These are phyloP conservation scores for Actinia tenebrosa DNA, from an alignment of 64 coral and sea anemone species.

Conservation along the genomic window DNA sequence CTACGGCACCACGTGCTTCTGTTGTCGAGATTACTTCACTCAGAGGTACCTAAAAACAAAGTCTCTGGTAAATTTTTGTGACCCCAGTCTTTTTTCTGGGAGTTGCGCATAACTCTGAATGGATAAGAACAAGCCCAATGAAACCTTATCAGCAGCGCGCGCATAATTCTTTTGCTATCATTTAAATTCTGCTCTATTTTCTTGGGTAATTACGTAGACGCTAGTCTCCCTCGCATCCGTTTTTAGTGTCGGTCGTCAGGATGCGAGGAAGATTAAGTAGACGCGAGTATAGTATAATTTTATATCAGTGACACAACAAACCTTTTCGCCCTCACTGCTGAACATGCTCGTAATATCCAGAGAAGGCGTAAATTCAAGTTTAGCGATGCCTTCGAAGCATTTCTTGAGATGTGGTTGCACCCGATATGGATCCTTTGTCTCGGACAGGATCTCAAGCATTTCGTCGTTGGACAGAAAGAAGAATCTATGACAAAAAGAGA, in stretches of 20 bases:
- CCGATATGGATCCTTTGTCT: constrained; percentile 97
- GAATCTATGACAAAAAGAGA: constrained; percentile 48
- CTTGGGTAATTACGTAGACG: too few species aligned
- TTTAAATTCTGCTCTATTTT: too few species aligned
- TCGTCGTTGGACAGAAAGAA: constrained; percentile 99
- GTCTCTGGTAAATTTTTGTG: background rate
- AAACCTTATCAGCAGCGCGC: too few species aligned
- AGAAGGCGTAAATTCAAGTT: constrained; percentile 83
- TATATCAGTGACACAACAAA: background rate
- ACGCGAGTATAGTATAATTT: background rate
- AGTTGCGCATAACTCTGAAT: too few species aligned
- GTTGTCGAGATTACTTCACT: constrained; percentile 94
- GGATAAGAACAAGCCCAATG: too few species aligned
- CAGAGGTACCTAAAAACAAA: constrained; percentile 64
- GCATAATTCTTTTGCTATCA: too few species aligned
- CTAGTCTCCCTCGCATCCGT: too few species aligned
- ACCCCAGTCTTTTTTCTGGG: too few species aligned
- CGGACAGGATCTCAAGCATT: constrained; percentile 98
- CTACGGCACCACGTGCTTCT: constrained; percentile 94
- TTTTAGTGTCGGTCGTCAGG: too few species aligned
- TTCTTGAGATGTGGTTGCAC: constrained; percentile 99
- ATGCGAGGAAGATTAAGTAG: too few species aligned
- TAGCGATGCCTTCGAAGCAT: constrained; percentile 98
- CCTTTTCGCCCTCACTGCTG: constrained; percentile 98
- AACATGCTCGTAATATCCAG: constrained; percentile 95